These are phyloP conservation scores for Lycophotia porphyrea DNA, from an alignment of 2,888 invertebrate species.

Conservation along the genomic window DNA sequence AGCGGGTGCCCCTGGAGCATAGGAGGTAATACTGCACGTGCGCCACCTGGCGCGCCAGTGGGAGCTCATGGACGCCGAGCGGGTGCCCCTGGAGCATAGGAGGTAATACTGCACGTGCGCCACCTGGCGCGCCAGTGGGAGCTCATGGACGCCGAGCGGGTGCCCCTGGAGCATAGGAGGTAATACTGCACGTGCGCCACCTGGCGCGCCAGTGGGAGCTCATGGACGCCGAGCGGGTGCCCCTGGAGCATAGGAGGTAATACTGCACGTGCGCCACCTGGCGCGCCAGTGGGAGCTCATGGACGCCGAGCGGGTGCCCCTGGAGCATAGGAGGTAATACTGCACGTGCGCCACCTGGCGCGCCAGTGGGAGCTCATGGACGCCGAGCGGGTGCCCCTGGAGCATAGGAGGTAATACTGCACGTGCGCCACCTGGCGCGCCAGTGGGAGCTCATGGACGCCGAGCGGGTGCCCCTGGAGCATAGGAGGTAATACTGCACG, in stretches of 20 bases:
- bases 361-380: slow-evolving; percentile 97
- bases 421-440: background rate
- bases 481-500: slow-evolving; percentile 88
- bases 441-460: slow-evolving; percentile 19
- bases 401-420: slow-evolving; percentile 96
- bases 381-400: slow-evolving; percentile 94
- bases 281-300: slow-evolving; percentile 96
- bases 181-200: too few relatives aligned
- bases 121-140: too few relatives aligned
- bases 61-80: slow-evolving; percentile 95
- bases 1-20: too few relatives aligned
- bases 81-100: slow-evolving; percentile 93
- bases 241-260: slow-evolving; percentile 94
- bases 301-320: slow-evolving; percentile 95
- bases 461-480: slow-evolving; percentile 93
- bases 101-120: too few relatives aligned
- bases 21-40: background rate
- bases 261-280: slow-evolving; percentile 93
- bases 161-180: too few relatives aligned
- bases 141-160: too few relatives aligned
- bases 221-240: slow-evolving; percentile 95
- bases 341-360: slow-evolving; percentile 92
- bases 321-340: slow-evolving; percentile 84
- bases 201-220: slow-evolving; percentile 96
- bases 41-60: slow-evolving; percentile 93